Evolutionary conservation across 2,797 vertebrate species (phyloP), one percentile per base, ranked within the genome.

Genomic region (Chaetophractus vellerosus): DNA sequence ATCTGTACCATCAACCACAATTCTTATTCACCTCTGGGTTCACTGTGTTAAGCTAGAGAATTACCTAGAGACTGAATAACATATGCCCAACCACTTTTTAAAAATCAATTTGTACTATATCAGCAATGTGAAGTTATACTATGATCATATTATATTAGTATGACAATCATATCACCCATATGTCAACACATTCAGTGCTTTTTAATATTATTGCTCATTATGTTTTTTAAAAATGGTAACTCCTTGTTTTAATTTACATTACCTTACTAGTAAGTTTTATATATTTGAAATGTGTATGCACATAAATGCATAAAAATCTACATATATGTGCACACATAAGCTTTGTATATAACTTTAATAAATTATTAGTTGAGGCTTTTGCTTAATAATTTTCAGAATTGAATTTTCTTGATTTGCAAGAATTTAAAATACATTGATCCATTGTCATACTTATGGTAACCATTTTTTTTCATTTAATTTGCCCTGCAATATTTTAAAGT

Each of bases 401-500:
- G 18, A 26, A 18, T 55, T 68, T 45, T 93, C 91, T 93, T 86
- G 7, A 83, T 33, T 78, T 85, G 7, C 59, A 69, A 81, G 55
- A 90, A 52, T 64, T 84, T 71, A 88, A 76, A 59, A 84, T 90
- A 38, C 59, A 61, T 79, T 61, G 63, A 48, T 28, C 45, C 5
- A 81, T 66, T 78, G 7, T 66, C 16, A 16, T n/a, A n/a, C 26
- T 88, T 38, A 88, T 15, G 64, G 10, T 74, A 52, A 80, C 19
- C 23, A 36, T 38, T 55, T 55, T 88, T 85, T 52, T 3, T 2
- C 18, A 80, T 24, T 85, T 83, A 10, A 4, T 55, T 88, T 94
- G n/a, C 11, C 57, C 31, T 74, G 2, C 0, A 94, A 19, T 86
- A 84, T 78, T 72, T 96, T 96, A 83, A 88, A 55, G 9, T 64